Conservation (phyloP, 2,113 vertebrate genomes). For the Caranx melampygus region DNA sequence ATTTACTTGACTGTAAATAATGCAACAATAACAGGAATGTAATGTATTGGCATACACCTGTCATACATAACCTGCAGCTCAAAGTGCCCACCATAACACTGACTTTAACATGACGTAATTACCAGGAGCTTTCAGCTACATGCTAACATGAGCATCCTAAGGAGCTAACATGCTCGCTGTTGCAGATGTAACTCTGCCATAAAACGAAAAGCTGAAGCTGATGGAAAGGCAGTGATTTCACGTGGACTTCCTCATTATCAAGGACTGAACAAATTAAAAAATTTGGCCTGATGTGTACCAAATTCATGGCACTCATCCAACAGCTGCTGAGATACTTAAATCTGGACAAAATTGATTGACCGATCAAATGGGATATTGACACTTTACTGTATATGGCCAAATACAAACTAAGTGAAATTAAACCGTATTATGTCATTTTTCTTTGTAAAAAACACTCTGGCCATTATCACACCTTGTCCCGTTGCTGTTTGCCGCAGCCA, state of each 20-base stretch:
- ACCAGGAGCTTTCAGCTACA: no score
- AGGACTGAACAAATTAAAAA: background rate
- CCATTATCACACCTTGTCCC: slow-evolving; percentile 4
- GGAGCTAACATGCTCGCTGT: no score
- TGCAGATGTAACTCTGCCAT: no score
- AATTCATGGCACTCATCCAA: background rate
- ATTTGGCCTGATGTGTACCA: background rate
- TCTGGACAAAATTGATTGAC: background rate
- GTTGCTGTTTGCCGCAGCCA: background rate
- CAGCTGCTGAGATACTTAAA: background rate
- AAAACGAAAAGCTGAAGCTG: background rate
- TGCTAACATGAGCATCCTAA: background rate
- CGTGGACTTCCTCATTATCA: background rate
- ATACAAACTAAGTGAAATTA: background rate
- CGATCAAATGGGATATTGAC: background rate
- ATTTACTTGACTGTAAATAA: background rate
- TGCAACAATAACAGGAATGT: background rate
- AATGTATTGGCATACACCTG: background rate
- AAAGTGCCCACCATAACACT: background rate
- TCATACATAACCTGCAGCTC: background rate
- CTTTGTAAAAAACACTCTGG: background rate
- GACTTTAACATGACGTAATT: no score
- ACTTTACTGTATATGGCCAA: background rate
- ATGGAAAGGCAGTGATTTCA: background rate
- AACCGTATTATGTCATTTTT: background rate